phyloP scores from a whole-genome alignment of 2,113 vertebrate genomes.

The Setophaga petechia region DNA sequence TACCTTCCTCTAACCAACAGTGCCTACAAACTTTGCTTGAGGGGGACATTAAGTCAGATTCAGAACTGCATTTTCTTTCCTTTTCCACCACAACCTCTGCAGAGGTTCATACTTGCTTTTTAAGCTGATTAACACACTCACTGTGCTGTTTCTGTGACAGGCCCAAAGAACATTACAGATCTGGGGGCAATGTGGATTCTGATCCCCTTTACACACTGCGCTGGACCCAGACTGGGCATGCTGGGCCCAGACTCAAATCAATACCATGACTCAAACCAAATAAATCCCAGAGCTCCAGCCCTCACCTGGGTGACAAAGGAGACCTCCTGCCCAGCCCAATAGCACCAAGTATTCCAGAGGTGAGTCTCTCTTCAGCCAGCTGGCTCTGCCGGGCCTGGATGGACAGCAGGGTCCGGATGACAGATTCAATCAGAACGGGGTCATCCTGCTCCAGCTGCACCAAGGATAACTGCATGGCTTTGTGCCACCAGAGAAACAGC shows the following conservation, averaged over 20 bases:
- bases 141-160: neutral
- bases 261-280: neutral
- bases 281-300: neutral
- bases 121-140: neutral
- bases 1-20: neutral
- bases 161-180: rapidly evolving
- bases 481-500: conserved; percentile 97
- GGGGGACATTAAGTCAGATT: neutral
- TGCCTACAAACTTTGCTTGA: neutral
- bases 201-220: neutral
- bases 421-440: conserved; percentile 50
- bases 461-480: conserved; percentile 85
- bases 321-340: conserved; percentile 92
- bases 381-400: conserved; percentile 84
- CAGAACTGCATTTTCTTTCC: neutral
- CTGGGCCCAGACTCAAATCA: neutral
- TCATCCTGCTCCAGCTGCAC: conserved; percentile 85
- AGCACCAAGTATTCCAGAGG: conserved; percentile 89
- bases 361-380: conserved; percentile 88
- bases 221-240: neutral
- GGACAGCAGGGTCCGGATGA: conserved; percentile 75
- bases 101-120: neutral
- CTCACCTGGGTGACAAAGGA: conserved; percentile 89
- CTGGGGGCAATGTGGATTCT: neutral
- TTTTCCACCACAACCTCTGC: neutral